Evolutionary conservation across 1,140 invertebrate species (phyloP), one percentile per base, ranked within the genome.

Genomic region (Diorhabda sublineata): DNA sequence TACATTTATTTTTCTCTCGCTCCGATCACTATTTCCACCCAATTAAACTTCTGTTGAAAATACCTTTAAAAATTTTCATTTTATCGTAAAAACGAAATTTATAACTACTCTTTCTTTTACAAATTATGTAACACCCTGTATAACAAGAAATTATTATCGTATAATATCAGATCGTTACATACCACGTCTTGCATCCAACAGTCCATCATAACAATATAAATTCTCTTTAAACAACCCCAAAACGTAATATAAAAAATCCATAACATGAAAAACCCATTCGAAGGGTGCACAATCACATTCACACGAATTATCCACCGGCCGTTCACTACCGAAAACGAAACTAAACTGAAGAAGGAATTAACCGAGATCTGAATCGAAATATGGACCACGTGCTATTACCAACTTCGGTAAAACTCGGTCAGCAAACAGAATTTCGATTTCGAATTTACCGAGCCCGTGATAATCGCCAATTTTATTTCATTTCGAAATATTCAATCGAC

Each of bases 111-210:
- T 26, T 26, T 26, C 26, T 26, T 26, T 26, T 26, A 26, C 26
- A 26, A 26, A 26, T 26, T 26, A 26, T 26, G 26, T 26, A 26
- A 26, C 26, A 26, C 26, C 26, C 26, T 26, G 26, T 26, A 26
- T 26, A 26, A 26, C 26, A 26, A 26, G 26, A 26, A 26, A 26
- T 26, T 26, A 26, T 26, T 26, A 26, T 26, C 6, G n/a, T 4
- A 52, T 52, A 52, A 52, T 52, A 52, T 3, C n/a, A 42, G 7
- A 57, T 57, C 6, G n/a, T 8, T 42, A 74, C 76, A 42, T 77
- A 78, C 77, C 74, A 78, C 73, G 68, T 77, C 73, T 69, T 75
- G 74, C 77, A 78, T 78, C 76, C 77, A 78, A 45, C 65, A 72
- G 58, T 78, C 76, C 76, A 78, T 78, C 11, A 47, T 58, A 26